Evolutionary conservation across 2,888 invertebrate genomes (phyloP), one percentile per base, ranked within the genome.

Genomic region (Drosophila macrospina): DNA sequence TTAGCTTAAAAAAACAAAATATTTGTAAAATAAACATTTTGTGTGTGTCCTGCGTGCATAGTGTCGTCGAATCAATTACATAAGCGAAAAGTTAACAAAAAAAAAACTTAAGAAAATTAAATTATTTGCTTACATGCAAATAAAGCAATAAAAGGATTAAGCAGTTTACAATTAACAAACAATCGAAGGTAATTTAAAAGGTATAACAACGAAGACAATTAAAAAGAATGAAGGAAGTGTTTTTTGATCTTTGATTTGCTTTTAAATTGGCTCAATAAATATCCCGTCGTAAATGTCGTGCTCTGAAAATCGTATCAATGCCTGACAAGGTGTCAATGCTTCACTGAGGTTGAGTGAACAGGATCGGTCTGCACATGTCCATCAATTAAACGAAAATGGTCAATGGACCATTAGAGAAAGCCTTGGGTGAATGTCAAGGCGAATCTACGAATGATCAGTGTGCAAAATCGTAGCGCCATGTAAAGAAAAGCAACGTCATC

Each of bases 341-440:
- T 56, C 20, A 32, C 20, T 56, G 45, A 36, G 24, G 36, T 36
- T 60, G 52, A 50, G 50, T 57, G 63, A 85, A 68, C 86, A 87
- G 88, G 88, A 85, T 87, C 54, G 42, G 34, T 4, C 78, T 70
- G 77, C 73, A 73, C 70, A 70, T 82, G 85, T 78, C 79, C 44
- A 75, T 86, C 87, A 87, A 85, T 84, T 87, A 85, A 85, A 80
- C 86, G 69, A 87, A 84, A 84, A 87, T 85, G 86, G 87, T 82
- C 84, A 87, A 82, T 82, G 63, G 80, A 74, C 70, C 71, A 85
- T 80, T 86, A 75, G 87, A 84, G 84, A 84, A 84, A 84, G 84
- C 88, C 75, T 80, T 75, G 73, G 68, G 62, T 85, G 69, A 87
- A 87, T 87, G 83, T 73, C 76, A 74, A 77, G 74, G 70, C 82